A percentile compares a stretch with the other conserved stretches of the same genome.
Conservation (phyloP, 2,888 invertebrate species). For the Portevinia maculata region DNA sequence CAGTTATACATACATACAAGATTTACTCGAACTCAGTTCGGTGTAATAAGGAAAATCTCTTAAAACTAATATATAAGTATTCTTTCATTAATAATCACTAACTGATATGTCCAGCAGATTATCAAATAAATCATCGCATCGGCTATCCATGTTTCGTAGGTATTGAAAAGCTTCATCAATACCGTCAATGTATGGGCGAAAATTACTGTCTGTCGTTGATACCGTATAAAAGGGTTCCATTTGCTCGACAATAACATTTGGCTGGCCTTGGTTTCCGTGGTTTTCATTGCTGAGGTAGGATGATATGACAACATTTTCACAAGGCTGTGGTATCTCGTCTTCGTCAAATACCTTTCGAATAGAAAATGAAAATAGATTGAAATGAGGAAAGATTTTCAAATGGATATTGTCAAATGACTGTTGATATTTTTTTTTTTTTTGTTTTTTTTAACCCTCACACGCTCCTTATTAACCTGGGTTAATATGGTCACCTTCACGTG, state of each 20-base stretch:
- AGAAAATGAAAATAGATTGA: neutral
- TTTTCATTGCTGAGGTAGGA: conserved; percentile 73
- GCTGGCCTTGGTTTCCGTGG: conserved; percentile 59
- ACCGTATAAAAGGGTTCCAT: conserved; percentile 68
- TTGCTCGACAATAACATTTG: conserved; percentile 78
- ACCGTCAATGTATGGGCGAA: conserved; percentile 78
- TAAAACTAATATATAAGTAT: neutral
- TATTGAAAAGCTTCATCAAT: conserved; percentile 80
- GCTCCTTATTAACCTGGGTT: too few relatives aligned
- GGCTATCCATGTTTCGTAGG: conserved; percentile 77
- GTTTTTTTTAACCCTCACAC: too few relatives aligned
- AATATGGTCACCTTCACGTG: too few relatives aligned
- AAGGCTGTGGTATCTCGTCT: conserved; percentile 75
- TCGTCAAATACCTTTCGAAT: conserved; percentile 76
- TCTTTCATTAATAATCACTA: conserved; percentile 77
- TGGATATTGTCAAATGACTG: too few relatives aligned
- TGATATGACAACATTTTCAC: conserved; percentile 77
- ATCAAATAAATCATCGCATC: conserved; percentile 79
- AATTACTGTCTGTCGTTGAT: conserved; percentile 69
- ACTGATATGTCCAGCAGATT: conserved; percentile 79
- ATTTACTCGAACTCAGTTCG: neutral
- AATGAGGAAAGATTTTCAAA: neutral
- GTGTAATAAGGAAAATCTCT: neutral
- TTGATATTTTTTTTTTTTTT: too few relatives aligned
- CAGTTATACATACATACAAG: neutral